These are phyloP conservation scores for Columbina picui DNA, from an alignment of 2,113 vertebrate genomes.

Conservation along the genomic window DNA sequence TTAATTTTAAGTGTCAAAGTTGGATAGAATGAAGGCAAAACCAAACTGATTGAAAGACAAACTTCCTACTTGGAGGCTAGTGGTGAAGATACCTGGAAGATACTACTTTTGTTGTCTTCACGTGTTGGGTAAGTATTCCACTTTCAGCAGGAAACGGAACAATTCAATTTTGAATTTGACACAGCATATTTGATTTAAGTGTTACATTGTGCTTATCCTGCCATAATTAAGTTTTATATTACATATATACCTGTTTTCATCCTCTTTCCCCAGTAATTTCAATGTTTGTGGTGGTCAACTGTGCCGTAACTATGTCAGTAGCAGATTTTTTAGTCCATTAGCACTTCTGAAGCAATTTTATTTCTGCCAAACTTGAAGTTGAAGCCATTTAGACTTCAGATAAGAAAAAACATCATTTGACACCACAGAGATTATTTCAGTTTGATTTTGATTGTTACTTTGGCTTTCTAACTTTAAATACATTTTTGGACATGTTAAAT, in stretches of 20 bases:
- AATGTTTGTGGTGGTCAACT: background rate
- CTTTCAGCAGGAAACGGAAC: background rate
- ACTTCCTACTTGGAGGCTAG: background rate
- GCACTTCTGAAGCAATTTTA: background rate
- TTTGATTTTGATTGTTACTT: background rate
- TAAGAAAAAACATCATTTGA: background rate
- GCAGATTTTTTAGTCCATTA: background rate
- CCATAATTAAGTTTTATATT: background rate
- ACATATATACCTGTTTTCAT: background rate
- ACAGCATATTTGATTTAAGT: background rate
- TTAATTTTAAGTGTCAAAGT: background rate
- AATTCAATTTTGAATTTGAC: background rate
- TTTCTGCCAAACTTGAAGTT: background rate
- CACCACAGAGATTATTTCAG: background rate
- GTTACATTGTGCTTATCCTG: background rate
- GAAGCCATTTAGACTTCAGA: background rate
- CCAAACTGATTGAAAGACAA: background rate
- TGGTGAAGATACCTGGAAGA: background rate
- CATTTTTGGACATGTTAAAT: background rate
- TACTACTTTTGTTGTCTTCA: background rate
- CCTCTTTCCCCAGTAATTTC: background rate
- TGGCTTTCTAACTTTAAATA: background rate
- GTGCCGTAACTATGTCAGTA: background rate
- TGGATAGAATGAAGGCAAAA: background rate
- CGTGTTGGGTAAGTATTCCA: background rate